phyloP scores from a whole-genome alignment of 2,797 vertebrate species.

The Xiphorhynchus erythropygius region DNA sequence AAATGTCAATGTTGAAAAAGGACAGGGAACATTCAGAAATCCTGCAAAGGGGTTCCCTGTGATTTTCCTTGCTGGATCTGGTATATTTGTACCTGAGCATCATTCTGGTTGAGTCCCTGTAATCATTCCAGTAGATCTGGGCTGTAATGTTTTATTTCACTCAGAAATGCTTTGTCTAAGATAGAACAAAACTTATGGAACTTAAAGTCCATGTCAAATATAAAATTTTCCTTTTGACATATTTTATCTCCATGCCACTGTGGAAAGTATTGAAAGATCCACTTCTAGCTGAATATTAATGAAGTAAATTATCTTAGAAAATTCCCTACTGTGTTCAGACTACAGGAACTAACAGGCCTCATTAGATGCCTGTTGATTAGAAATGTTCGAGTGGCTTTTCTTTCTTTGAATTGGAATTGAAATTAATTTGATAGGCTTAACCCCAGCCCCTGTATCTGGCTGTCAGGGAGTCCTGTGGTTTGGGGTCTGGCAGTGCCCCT shows the following conservation, averaged over 20 bases:
- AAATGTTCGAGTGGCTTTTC: constrained; percentile 69
- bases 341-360: constrained; percentile 69
- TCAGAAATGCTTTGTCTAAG: constrained; percentile 18
- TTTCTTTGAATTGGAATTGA: constrained; percentile 73
- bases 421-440: constrained; percentile 59
- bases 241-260: constrained; percentile 13
- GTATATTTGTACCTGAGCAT: accelerated
- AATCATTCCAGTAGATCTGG: not conserved
- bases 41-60: not conserved
- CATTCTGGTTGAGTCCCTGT: not conserved
- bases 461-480: not conserved
- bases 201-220: constrained; percentile 32
- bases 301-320: constrained; percentile 70
- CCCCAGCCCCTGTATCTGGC: not conserved
- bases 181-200: not conserved
- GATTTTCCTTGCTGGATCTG: not conserved
- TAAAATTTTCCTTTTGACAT: constrained; percentile 14
- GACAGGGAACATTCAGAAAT: not conserved
- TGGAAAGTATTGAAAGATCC: constrained; percentile 57
- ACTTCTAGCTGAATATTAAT: constrained; percentile 72
- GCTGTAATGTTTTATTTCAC: not conserved
- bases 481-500: not conserved
- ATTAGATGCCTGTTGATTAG: constrained; percentile 76
- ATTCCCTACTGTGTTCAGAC: constrained; percentile 69
- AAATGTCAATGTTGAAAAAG: too few relatives aligned